phyloP scores from a whole-genome alignment of 1,140 invertebrate genomes.

The Onthophagus taurus region DNA sequence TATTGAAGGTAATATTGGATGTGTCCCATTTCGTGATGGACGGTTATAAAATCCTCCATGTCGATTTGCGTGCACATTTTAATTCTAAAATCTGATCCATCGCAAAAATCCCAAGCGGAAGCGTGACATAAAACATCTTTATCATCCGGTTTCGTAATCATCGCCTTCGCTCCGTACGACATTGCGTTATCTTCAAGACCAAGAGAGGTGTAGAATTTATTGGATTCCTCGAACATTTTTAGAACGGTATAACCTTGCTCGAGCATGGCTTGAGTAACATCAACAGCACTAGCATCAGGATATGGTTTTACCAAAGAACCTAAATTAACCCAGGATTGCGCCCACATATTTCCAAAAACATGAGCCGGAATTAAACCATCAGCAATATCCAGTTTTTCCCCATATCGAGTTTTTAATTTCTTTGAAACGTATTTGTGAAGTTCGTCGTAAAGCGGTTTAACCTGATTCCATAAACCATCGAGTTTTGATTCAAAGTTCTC shows the following conservation, averaged over 20 bases:
- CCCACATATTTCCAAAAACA: constrained; percentile 80
- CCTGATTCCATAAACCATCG: constrained; percentile 43
- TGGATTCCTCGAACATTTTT: constrained; percentile 39
- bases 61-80: constrained; percentile 68
- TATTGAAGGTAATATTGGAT: constrained; percentile 67
- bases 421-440: constrained; percentile 53
- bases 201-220: constrained; percentile 44
- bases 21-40: constrained; percentile 74
- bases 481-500: constrained; percentile 33
- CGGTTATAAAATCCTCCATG: constrained; percentile 55
- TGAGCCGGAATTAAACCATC: constrained; percentile 38
- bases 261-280: constrained; percentile 60
- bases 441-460: constrained; percentile 51
- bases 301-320: constrained; percentile 62
- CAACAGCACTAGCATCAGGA: constrained; percentile 59
- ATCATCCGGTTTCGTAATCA: constrained; percentile 53
- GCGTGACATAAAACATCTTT: constrained; percentile 63
- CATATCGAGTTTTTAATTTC: constrained; percentile 44
- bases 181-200: constrained; percentile 38
- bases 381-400: constrained; percentile 29
- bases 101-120: constrained; percentile 71
- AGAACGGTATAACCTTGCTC: constrained; percentile 43
- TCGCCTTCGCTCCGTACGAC: constrained; percentile 26
- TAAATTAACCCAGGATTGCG: constrained; percentile 76
- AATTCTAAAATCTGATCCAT: constrained; percentile 52